Evolutionary conservation across 2,797 vertebrate genomes (phyloP).

Genomic region (Vireo griseus): DNA sequence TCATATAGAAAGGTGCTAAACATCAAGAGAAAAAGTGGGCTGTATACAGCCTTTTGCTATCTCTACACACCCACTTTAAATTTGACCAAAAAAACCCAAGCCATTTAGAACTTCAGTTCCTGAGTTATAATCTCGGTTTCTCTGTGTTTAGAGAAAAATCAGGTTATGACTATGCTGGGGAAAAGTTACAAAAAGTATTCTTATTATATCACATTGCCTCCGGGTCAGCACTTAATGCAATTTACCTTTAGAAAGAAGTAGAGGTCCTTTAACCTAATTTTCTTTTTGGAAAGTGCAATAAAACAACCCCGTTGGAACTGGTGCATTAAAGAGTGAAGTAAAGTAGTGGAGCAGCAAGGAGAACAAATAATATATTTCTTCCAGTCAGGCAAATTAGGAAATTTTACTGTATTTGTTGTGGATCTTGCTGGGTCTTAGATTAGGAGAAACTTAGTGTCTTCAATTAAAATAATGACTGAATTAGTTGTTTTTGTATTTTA

Average conservation of each 20-base stretch:
- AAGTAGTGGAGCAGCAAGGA: background rate
- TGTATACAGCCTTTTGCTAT: background rate
- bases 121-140: background rate
- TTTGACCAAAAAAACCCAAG: background rate
- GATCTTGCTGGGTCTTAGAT: background rate
- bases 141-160: constrained; percentile 15
- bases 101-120: background rate
- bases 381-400: background rate
- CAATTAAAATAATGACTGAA: constrained; percentile 5
- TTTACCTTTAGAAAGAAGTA: constrained; percentile 28
- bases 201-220: constrained; percentile 27
- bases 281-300: constrained; percentile 10
- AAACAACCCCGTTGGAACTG: constrained; percentile 1
- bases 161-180: background rate
- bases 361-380: constrained; percentile 2
- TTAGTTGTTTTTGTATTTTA: background rate
- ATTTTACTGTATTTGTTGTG: background rate
- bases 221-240: constrained; percentile 30
- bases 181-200: constrained; percentile 24
- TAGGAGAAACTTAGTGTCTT: background rate
- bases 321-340: background rate
- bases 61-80: background rate
- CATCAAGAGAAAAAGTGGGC: background rate
- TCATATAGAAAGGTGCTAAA: background rate
- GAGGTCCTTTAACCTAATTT: constrained; percentile 48